Base-by-base conservation (phyloP, 1,140 invertebrate genomes). In the Zaprionus ornatus region DNA sequence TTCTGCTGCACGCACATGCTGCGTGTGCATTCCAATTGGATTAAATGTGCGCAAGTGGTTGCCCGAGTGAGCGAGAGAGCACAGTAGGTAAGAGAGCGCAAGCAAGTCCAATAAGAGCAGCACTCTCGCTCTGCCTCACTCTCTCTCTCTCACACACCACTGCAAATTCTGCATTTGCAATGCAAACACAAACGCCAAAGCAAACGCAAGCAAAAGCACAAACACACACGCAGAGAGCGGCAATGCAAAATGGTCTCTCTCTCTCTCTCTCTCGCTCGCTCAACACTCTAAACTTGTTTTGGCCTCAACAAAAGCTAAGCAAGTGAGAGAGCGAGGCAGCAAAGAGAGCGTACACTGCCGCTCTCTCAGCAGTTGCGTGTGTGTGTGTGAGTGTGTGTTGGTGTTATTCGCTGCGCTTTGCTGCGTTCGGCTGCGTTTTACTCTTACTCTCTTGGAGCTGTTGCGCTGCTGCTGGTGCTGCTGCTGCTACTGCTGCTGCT, bases 1-100 rank as follows among this genome's bases (percentile, higher is more conserved):
- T 50, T 55, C 23, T 27, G 21, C 21, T 42, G 72, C 40, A 13
- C 23, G 40, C 40, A 37, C 35, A 17, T 17, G 7, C 40, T 12
- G n/a, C 40, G 54, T 78, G 19, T 87, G 84, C 84, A 88, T 85
- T 88, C 84, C 85, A 90, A 88, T 90, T 88, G 84, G 84, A 88
- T 84, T 90, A 81, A 75, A 65, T 40, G 57, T 68, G 75, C 77
- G 79, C 81, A 85, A 84, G 80, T 83, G 80, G 63, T 79, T 82
- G 71, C 17, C 50, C 27, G 65, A 77, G 60, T 23, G 50, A n/a
- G 19, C 32, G 60, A 66, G 52, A 29, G 50, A 13, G 52, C 13
- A 27, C 12, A 25, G 45, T n/a, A 52, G 25, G n/a, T 12, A 35
- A 42, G n/a, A 67, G 68, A 48, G 60, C 21, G 12, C 21, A 54